phyloP scores from a whole-genome alignment of 2,113 vertebrate species.

The Cyanoderma ruficeps region DNA sequence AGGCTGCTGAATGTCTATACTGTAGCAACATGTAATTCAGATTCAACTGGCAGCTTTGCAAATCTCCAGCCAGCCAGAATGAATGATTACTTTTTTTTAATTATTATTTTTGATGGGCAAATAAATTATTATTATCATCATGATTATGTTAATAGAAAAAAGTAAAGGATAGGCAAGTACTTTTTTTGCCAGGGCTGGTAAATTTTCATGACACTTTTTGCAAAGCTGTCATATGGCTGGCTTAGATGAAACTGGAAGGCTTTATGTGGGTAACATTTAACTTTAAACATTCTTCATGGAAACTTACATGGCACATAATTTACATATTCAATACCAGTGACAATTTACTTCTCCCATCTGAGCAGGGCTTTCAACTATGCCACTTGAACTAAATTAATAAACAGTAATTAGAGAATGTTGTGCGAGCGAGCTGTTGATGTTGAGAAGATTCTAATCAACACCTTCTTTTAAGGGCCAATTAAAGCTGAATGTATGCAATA shows the following conservation, averaged over 20 bases:
- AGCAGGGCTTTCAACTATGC: conserved; percentile 85
- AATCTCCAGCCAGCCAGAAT: conserved; percentile 22
- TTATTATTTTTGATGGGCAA: neutral
- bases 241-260: conserved; percentile 70
- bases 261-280: conserved; percentile 74
- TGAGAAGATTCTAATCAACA: conserved; percentile 87
- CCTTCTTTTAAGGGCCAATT: conserved; percentile 88
- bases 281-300: conserved; percentile 81
- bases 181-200: conserved; percentile 50
- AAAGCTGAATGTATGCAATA: conserved; percentile 86
- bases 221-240: conserved; percentile 41
- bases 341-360: conserved; percentile 86
- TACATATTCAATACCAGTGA: conserved; percentile 86
- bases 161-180: conserved; percentile 20
- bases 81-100: neutral
- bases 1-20: neutral
- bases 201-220: conserved; percentile 41
- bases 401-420: conserved; percentile 88
- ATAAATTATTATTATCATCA: conserved; percentile 34
- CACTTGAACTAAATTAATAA: conserved; percentile 89
- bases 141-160: conserved; percentile 44
- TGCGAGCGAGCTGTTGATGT: conserved; percentile 85
- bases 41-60: conserved; percentile 58
- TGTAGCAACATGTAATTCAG: neutral
- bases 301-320: conserved; percentile 81